Conservation (phyloP, 2,113 vertebrate genomes). For the Redunca redunca region DNA sequence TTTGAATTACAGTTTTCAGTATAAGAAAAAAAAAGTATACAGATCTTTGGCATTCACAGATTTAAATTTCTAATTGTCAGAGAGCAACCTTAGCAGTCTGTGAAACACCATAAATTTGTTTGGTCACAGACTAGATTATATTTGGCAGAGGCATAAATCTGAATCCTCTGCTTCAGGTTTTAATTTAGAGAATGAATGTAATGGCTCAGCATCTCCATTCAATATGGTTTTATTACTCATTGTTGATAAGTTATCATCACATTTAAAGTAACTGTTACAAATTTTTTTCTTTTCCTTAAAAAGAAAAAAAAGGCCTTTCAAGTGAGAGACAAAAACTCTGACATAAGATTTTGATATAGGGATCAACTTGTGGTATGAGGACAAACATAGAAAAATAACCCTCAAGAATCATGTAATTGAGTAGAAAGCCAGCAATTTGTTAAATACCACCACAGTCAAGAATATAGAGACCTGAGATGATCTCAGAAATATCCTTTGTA, state of each 20-base stretch:
- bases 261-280: background rate
- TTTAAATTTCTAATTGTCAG: background rate
- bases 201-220: background rate
- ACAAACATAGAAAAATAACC: constrained; percentile 39
- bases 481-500: background rate
- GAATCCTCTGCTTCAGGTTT: background rate
- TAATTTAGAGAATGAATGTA: background rate
- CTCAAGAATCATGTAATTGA: background rate
- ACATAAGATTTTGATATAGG: background rate
- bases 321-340: background rate
- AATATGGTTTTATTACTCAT: background rate
- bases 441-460: background rate
- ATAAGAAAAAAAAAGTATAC: background rate
- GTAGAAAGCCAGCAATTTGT: background rate
- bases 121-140: background rate
- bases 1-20: background rate
- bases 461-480: background rate
- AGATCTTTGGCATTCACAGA: background rate
- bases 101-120: background rate
- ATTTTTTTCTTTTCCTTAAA: constrained; percentile 2
- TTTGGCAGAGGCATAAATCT: background rate
- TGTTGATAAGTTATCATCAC: background rate
- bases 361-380: background rate
- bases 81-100: background rate
- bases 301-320: background rate